Conservation (phyloP, 2,113 vertebrate genomes). For the Ophiodon elongatus region DNA sequence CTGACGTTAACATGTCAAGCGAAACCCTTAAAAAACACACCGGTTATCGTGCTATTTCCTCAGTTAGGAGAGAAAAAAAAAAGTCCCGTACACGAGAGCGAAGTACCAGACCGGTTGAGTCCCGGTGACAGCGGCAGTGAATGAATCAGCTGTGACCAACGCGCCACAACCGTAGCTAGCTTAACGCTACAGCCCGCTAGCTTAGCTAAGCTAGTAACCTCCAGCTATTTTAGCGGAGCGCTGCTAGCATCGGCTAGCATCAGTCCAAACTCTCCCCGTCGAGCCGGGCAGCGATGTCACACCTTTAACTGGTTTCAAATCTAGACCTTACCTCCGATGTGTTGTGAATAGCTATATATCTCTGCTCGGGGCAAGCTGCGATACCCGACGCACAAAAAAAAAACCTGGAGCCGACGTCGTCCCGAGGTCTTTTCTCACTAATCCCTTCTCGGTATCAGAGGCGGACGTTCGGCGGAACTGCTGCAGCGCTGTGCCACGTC, state of each 20-base stretch:
- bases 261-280: constrained; percentile 5
- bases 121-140: constrained; percentile 58
- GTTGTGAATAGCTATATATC: constrained; percentile 45
- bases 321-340: constrained; percentile 74
- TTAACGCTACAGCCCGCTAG: too few relatives aligned
- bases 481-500: constrained; percentile 85
- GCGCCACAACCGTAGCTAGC: constrained; percentile 18
- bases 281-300: constrained; percentile 27
- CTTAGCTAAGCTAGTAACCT: constrained; percentile 22
- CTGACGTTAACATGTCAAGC: constrained; percentile 34
- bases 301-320: neutral
- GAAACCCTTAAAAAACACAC: constrained; percentile 2
- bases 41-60: neutral
- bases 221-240: constrained; percentile 9
- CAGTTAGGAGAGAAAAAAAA: too few relatives aligned
- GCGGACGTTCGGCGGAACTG: constrained; percentile 85
- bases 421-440: constrained; percentile 75
- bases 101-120: neutral
- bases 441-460: constrained; percentile 79
- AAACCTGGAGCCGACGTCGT: constrained; percentile 59
- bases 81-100: too few relatives aligned
- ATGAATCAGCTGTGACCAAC: constrained; percentile 70
- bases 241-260: neutral
- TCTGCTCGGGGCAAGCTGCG: constrained; percentile 23
- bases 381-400: constrained; percentile 53